Base-by-base conservation (phyloP, 2,797 vertebrate species). In the Poliocrania exsul region DNA sequence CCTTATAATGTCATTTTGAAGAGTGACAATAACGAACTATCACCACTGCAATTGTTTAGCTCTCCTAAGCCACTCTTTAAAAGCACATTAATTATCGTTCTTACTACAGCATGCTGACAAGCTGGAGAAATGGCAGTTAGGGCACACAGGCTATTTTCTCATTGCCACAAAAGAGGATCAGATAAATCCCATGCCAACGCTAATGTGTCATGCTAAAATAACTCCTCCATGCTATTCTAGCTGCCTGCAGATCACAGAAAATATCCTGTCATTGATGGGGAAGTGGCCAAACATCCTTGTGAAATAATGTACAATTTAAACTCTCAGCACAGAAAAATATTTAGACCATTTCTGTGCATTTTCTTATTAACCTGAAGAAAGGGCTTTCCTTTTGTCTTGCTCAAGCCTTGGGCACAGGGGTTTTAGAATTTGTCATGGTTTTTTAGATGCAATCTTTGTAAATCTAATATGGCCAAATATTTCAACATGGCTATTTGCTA, bases 41-140 rank as follows among this genome's bases (percentile, higher is more conserved):
- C 95, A 78, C 57, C 85, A 28, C 65, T 14, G 37, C 75, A 7
- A 58, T 69, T 79, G 69, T 92, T 94, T 62, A 72, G 65, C 75
- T 95, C 87, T 95, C 84, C 79, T 91, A 62, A 93, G 92, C 92
- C 81, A 28, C 88, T 91, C 91, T 84, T 92, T 87, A 81, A 83
- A 87, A 81, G 79, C 84, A 83, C 91, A 79, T 90, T 93, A 86
- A 97, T 96, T 95, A 90, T 46, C 69, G 42, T 60, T 66, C 64
- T 65, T 53, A 26, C 84, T 88, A 46, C 24, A 79, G 72, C 65
- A 33, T 3, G 79, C 87, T 92, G 92, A 89, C 82, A 89, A 90
- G 92, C 85, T 42, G 15, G 69, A 92, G 70, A 53, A 88, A 84
- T 70, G 73, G 49, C 95, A 91, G 72, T 86, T 42, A 81, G 89